Base-by-base conservation (phyloP, 2,113 vertebrate genomes). In the Apteryx owenii region DNA sequence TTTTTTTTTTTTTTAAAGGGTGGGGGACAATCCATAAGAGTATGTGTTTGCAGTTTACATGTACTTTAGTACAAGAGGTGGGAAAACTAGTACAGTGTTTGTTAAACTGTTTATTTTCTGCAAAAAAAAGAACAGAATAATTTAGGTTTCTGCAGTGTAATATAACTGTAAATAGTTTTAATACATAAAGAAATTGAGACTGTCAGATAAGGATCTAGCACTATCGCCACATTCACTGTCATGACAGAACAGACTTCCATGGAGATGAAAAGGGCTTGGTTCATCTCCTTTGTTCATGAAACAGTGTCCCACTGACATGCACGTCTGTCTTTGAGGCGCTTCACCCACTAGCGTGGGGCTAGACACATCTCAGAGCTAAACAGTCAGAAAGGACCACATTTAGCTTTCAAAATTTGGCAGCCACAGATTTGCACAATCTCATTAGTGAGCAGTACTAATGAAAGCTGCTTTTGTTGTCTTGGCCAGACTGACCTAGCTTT, bases 381-480 rank as follows among this genome's bases (percentile, higher is more conserved):
- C 15, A 1, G 36, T 61, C 51, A 60, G 80, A 81, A 87, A 48
- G 80, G 60, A 73, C 79, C 58, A 91, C 66, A 36, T 54, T 40
- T 6, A 85, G 86, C 79, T 91, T 88, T 85, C 61, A 91, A n/a
- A 85, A 79, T 91, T 88, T 82, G 68, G 61, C 88, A 68, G 71
- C 73, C 64, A 23, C 75, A 80, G 79, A 69, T 88, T 91, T 96
- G 71, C 72, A 53, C 95, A 71, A 91, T 96, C 88, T 88, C 60
- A 78, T 89, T 93, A 98, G 94, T 87, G 65, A 94, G 50, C 90
- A 93, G 42, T 85, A 86, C 96, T 96, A 92, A 93, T 75, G 95
- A 81, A 83, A 97, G 81, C 84, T 71, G 21, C 56, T 91, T 60
- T 86, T 90, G 94, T 85, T 92, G 85, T 80, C 91, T 88, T 92